Percentiles rank a stretch among this genome's conserved stretches.
Conservation (phyloP, 2,113 vertebrate genomes). For the human (Homo sapiens) region GRCh38 chr5:141821501-141822000, state of each 20-base stretch:
- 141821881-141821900: not conserved
- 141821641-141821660: constrained; percentile 74
- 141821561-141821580: constrained; percentile 72
- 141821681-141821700: constrained; percentile 54
- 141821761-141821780: constrained; percentile 62
- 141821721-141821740: constrained; percentile 60
- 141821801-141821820: constrained; percentile 22
- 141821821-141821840: not conserved
- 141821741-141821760: constrained; percentile 21
- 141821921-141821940: constrained; percentile 53
- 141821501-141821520: constrained; percentile 60
- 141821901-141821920: constrained; percentile 54
- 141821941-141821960: constrained; percentile 72
- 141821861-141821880: not conserved
- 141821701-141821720: constrained; percentile 58
- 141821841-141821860: not conserved
- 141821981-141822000: constrained; percentile 75
- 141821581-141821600: constrained; percentile 72
- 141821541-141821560: constrained; percentile 69
- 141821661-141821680: constrained; percentile 72
- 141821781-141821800: constrained; percentile 55
- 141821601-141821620: constrained; percentile 75
- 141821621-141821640: constrained; percentile 73
- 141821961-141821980: constrained; percentile 75
- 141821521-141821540: constrained; percentile 54